A percentile compares a stretch with the other conserved stretches of the same genome.
phyloP scores from a whole-genome alignment of 2,888 invertebrate genomes.

The Xestia sexstrigata region DNA sequence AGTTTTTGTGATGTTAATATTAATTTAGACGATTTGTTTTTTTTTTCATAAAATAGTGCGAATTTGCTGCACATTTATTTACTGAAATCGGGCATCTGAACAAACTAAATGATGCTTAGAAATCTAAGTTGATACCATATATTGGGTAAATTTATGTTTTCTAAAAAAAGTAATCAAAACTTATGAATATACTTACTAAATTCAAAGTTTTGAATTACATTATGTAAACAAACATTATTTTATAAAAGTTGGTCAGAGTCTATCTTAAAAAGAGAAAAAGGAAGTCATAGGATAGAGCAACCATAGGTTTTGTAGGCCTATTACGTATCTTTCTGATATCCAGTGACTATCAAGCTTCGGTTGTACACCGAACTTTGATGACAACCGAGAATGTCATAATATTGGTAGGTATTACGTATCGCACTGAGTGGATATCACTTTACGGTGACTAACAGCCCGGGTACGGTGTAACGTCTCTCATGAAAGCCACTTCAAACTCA shows the following conservation, averaged over 20 bases:
- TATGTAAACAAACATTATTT: background rate
- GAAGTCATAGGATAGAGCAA: background rate
- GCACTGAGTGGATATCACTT: too few species aligned
- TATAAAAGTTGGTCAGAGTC: background rate
- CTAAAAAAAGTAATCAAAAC: background rate
- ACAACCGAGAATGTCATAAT: too few species aligned
- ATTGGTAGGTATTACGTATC: too few species aligned
- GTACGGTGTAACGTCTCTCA: too few species aligned
- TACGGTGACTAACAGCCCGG: too few species aligned
- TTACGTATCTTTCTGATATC: too few species aligned
- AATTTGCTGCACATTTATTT: background rate
- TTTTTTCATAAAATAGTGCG: too few species aligned
- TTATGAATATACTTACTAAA: background rate
- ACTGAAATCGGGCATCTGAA: background rate
- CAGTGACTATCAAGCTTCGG: too few species aligned
- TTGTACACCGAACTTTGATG: too few species aligned
- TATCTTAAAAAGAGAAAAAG: background rate
- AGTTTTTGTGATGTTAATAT: constrained; percentile 46
- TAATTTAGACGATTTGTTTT: background rate
- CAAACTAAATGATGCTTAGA: too few species aligned
- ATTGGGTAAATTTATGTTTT: background rate
- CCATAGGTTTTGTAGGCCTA: too few species aligned
- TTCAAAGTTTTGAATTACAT: background rate
- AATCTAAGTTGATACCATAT: background rate
- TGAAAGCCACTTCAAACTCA: too few species aligned